These are phyloP conservation scores for Ctenodactylus gundi DNA, from an alignment of 2,113 vertebrate species.

Conservation along the genomic window DNA sequence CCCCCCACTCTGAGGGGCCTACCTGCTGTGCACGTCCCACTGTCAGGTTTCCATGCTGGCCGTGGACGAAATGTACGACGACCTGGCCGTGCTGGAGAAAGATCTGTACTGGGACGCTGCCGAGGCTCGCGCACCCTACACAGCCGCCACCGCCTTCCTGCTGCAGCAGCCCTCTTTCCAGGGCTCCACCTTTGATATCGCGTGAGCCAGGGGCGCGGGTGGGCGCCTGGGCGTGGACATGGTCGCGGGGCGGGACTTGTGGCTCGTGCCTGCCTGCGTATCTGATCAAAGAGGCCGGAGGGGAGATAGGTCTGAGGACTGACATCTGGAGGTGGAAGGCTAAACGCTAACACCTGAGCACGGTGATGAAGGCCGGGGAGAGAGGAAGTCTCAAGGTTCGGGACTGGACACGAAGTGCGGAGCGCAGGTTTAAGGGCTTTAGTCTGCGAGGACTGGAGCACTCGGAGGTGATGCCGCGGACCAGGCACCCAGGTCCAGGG, in stretches of 20 bases:
- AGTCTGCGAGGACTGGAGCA: neutral
- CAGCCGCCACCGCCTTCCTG: conserved; percentile 89
- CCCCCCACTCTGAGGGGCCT: neutral
- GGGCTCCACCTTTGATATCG: conserved; percentile 94
- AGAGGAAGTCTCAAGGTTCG: no score
- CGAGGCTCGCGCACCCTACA: conserved; percentile 92
- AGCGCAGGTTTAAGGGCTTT: neutral
- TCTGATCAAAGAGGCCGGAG: neutral
- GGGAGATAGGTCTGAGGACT: neutral
- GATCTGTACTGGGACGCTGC: conserved; percentile 93
- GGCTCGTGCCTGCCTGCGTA: neutral
- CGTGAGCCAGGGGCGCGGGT: conserved; percentile 83
- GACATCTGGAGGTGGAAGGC: neutral
- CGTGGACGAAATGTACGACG: conserved; percentile 94
- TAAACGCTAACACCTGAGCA: neutral
- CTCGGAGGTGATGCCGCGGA: neutral
- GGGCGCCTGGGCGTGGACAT: neutral
- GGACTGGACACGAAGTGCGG: neutral
- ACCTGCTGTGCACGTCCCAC: neutral
- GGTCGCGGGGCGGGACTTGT: neutral
- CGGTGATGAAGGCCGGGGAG: neutral
- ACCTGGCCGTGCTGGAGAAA: conserved; percentile 90
- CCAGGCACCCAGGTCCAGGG: no score
- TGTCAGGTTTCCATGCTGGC: conserved; percentile 93
- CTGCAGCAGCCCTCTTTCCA: conserved; percentile 92